Evolutionary conservation across 2,888 invertebrate species (phyloP).

Genomic region (Hirtodrosophila histrioides): DNA sequence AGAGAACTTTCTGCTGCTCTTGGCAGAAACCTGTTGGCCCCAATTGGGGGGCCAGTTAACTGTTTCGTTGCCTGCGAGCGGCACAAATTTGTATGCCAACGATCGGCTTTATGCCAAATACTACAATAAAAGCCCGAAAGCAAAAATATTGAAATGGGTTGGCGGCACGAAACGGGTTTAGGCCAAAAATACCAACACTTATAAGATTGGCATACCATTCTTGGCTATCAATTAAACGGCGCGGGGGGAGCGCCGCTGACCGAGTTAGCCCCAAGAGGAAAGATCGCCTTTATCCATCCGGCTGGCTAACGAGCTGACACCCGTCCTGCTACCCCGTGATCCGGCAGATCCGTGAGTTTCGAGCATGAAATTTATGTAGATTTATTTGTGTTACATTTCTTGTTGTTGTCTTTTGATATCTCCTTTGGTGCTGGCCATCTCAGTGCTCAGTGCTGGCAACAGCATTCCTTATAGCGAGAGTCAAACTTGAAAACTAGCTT

Average conservation of each 20-base stretch:
- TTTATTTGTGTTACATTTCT: slow-evolving; percentile 76
- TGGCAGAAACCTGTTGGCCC: slow-evolving; percentile 71
- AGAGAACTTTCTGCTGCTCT: slow-evolving; percentile 48
- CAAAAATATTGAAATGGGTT: slow-evolving; percentile 62
- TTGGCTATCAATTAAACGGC: slow-evolving; percentile 47
- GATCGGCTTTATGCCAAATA: slow-evolving; percentile 60
- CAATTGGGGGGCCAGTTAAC: slow-evolving; percentile 67
- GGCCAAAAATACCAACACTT: slow-evolving; percentile 40
- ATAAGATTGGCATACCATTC: slow-evolving; percentile 19
- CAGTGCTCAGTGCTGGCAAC: slow-evolving; percentile 37
- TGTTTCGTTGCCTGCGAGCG: slow-evolving; percentile 64
- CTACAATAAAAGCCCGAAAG: slow-evolving; percentile 49
- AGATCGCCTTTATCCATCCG: slow-evolving; percentile 27
- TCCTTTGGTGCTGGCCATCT: slow-evolving; percentile 43
- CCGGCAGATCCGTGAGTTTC: slow-evolving; percentile 33
- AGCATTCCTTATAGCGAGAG: slow-evolving; percentile 64
- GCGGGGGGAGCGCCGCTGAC: slow-evolving; percentile 35
- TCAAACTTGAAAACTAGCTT: slow-evolving; percentile 59
- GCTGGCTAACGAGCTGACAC: slow-evolving; percentile 49
- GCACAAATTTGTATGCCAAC: slow-evolving; percentile 50
- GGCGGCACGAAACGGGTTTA: slow-evolving; percentile 55
- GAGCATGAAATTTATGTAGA: slow-evolving; percentile 64
- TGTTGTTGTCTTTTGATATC: slow-evolving; percentile 45
- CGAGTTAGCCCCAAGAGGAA: slow-evolving; percentile 34
- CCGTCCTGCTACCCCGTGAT: slow-evolving; percentile 32